Evolutionary conservation across 2,888 invertebrate species (phyloP), one percentile per base, ranked within the genome.

Genomic region (Pedicia rivosa): DNA sequence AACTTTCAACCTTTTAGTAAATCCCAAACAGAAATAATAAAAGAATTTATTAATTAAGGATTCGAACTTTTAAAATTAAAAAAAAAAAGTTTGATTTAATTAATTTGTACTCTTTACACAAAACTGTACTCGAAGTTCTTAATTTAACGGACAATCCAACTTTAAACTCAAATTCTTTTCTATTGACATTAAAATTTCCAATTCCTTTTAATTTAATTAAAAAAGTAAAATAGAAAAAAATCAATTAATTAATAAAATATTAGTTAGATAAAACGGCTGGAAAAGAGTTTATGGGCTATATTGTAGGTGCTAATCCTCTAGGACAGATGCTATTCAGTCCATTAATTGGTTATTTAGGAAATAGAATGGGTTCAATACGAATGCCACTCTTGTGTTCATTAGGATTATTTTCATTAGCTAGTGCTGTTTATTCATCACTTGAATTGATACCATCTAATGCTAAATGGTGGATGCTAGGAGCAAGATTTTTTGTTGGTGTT

Each of bases 261-360:
- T 63, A 87, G 86, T 62, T 87, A 59, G 82, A 86, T 60, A 74
- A 76, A 37, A 68, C 68, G 19, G 77, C 83, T 5, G 76, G 77
- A 44, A 86, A 86, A 57, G 82, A 80, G 60, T 78, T 80, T 51
- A 74, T 86, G 70, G 86, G 87, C 5, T 69, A 77, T 48, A 74
- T 84, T 35, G 83, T 87, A 35, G 87, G 83, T 24, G 83, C 84
- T 17, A 84, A 86, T 65, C 87, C 88, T 10, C 66, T 87, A 42
- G 87, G 80, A 1, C 87, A 88, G 67, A 78, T 87, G 73, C 53
- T 86, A 40, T 82, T 83, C 56, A 86, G 86, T 14, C 87, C 87
- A 3, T 57, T 86, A 44, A 69, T 84, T 44, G 87, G 87, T 28
- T 76, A 77, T 72, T 84, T 86, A 83, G 78, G 80, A 35, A 86